Base-by-base conservation (phyloP, 2,888 invertebrate species). In the Steinernema scapterisci region DNA sequence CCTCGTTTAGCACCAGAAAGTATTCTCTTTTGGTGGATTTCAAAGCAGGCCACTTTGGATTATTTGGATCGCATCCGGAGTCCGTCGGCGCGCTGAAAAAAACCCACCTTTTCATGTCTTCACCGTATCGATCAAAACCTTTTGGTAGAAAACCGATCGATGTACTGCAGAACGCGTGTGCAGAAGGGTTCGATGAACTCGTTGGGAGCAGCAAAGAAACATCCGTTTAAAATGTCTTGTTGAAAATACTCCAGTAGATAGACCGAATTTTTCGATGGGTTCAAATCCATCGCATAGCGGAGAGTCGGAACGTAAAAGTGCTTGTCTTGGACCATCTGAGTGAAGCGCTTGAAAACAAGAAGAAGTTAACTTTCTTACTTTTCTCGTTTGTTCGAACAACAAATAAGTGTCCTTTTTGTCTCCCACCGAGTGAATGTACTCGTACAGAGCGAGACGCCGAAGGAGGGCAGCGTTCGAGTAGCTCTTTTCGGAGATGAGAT, bases 401-500 rank as follows among this genome's bases (percentile, higher is more conserved):
- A 73, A 73, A 45, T 78, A 78, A 9, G 70, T 75, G 56, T 76
- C 70, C 43, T 52, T 73, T 56, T 78, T 78, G 45, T 76, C 73
- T 1, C 78, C 78, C 16, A 19, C 25, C 2, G 76, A 51, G 63
- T 78, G 63, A 21, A 78, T 54, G 56, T 78, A 76, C 43, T 78
- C 76, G 48, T 78, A 76, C n/a, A 76, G 56, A 11, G 76, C 56
- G 27, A 76, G 19, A 16, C 78, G 75, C 6, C 78, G 74, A 1
- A 78, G 72, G 1, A 78, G 75, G 27, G 76, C 73, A 13, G 72
- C 78, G 56, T 78, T 78, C 46, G 75, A 73, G 27, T 21, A 73
- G 31, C 45, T 44, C n/a, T 73, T 73, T 38, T 78, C 77, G 27
- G 78, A 77, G 6, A 78, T 45, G 16, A 77, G 46, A 2, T 38